phyloP scores from a whole-genome alignment of 2,113 vertebrate species.

The Tretioscincus oriximinensis region DNA sequence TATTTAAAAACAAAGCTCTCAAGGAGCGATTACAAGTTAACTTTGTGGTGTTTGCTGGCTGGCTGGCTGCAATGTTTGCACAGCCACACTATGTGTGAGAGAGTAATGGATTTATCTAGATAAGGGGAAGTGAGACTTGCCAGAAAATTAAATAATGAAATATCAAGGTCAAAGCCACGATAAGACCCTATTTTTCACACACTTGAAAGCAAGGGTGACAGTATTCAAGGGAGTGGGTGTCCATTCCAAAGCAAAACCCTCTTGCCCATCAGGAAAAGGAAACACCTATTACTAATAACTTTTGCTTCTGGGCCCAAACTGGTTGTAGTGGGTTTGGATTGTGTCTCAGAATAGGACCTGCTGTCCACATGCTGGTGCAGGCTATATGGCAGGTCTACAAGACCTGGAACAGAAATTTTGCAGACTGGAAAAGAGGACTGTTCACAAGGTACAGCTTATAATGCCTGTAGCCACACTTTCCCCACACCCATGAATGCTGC shows the following conservation, averaged over 20 bases:
- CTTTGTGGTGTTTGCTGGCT: slow-evolving; percentile 71
- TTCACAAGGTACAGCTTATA: too few species aligned
- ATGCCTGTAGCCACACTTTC: too few species aligned
- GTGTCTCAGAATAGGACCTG: too few species aligned
- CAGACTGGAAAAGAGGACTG: too few species aligned
- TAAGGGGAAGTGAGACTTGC: slow-evolving; percentile 69
- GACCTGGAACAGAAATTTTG: too few species aligned
- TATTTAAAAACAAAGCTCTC: slow-evolving; percentile 55
- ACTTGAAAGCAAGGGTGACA: slow-evolving; percentile 74
- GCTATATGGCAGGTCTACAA: too few species aligned
- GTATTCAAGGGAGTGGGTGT: slow-evolving; percentile 61
- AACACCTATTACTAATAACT: slow-evolving; percentile 40
- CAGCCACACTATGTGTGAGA: slow-evolving; percentile 77
- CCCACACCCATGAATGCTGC: too few species aligned
- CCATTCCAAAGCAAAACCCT: slow-evolving; percentile 42
- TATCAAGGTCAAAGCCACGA: slow-evolving; percentile 73
- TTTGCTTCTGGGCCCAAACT: slow-evolving; percentile 64
- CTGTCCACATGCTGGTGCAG: too few species aligned
- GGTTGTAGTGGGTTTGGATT: slow-evolving; percentile 50
- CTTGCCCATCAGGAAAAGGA: slow-evolving; percentile 50
- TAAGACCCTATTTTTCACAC: slow-evolving; percentile 79
- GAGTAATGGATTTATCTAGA: slow-evolving; percentile 81
- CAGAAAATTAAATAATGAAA: slow-evolving; percentile 42
- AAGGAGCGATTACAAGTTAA: slow-evolving; percentile 72
- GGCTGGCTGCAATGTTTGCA: slow-evolving; percentile 72